Conservation (phyloP, 2,797 vertebrate genomes). For the Crenichthys baileyi region DNA sequence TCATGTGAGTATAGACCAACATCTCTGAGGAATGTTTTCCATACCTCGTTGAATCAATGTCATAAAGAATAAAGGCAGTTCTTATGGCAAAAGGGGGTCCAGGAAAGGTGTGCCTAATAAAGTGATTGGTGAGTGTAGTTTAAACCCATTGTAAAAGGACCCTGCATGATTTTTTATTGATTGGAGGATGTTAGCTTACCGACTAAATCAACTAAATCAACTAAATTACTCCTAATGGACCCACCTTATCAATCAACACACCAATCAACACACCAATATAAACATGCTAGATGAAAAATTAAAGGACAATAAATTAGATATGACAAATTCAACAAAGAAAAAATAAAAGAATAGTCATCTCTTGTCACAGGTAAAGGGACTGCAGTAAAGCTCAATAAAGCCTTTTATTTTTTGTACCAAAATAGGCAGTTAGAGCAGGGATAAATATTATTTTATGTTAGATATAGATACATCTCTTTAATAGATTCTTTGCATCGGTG, state of each 20-base stretch:
- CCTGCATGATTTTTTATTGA: background rate
- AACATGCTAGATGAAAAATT: constrained; percentile 76
- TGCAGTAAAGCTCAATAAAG: constrained; percentile 93
- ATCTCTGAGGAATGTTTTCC: background rate
- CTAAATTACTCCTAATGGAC: background rate
- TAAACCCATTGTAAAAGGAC: background rate
- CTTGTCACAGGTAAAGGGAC: constrained; percentile 83
- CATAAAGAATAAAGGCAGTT: background rate
- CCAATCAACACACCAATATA: constrained; percentile 56
- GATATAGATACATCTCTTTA: constrained; percentile 87
- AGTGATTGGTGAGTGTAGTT: background rate
- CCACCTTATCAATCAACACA: constrained; percentile 29
- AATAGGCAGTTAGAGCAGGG: constrained; percentile 99
- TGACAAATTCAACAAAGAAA: constrained; percentile 83
- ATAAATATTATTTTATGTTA: constrained; percentile 93
- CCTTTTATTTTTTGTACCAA: constrained; percentile 93
- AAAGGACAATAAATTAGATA: constrained; percentile 84
- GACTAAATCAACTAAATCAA: no score
- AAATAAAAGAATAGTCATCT: constrained; percentile 85
- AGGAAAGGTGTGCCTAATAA: background rate
- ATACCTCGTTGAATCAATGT: background rate
- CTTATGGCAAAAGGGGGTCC: background rate
- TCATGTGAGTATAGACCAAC: background rate
- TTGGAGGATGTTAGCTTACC: background rate
- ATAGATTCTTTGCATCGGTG: constrained; percentile 86